These are phyloP conservation scores for Echinops telfairi DNA, from an alignment of 2,113 vertebrate genomes.

Conservation along the genomic window DNA sequence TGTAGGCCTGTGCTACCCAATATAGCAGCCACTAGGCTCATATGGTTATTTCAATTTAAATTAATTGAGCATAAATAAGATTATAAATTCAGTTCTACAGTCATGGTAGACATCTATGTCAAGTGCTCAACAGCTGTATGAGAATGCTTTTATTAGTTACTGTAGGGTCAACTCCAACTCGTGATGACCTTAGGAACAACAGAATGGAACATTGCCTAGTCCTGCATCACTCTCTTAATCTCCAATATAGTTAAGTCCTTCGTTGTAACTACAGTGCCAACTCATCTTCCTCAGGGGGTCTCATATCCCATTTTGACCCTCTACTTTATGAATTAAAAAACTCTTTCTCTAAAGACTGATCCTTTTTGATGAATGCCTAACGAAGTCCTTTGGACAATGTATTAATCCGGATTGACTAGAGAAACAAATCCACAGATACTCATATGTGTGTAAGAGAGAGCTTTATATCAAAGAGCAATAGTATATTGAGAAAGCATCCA, in stretches of 20 bases:
- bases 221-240: not conserved
- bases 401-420: no score
- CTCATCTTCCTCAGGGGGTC: not conserved
- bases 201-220: not conserved
- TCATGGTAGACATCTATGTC: not conserved
- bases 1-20: not conserved
- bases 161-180: not conserved
- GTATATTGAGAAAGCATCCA: no score
- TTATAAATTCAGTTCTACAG: not conserved
- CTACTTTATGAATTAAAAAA: not conserved
- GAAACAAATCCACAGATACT: no score
- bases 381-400: not conserved
- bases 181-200: not conserved
- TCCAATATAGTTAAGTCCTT: not conserved
- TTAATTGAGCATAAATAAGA: constrained; percentile 35
- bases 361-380: not conserved
- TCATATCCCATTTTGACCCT: not conserved
- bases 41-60: constrained; percentile 14
- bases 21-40: not conserved
- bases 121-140: not conserved
- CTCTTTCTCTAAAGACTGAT: not conserved
- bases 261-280: not conserved
- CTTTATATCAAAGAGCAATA: no score
- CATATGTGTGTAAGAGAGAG: no score
- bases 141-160: not conserved